Evolutionary conservation across 2,797 vertebrate species (phyloP), one percentile per base, ranked within the genome.

Genomic region (Clarias platycephalus): DNA sequence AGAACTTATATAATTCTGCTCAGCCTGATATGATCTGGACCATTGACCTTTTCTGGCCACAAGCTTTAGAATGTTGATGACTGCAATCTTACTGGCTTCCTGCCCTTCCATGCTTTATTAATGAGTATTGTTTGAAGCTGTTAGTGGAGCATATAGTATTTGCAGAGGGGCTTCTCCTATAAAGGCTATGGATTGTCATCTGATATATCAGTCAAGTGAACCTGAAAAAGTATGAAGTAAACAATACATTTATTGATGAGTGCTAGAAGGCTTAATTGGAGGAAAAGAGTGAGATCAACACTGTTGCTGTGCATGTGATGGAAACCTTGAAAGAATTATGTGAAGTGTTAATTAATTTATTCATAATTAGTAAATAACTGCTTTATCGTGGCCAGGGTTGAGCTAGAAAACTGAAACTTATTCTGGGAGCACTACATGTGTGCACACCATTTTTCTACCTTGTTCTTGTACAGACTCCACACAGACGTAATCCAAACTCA

Each of bases 61-160:
- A 75, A 55, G n/a, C 71, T 55, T 53, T 18, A 75, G 71, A 28
- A 31, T 75, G 26, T 55, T 55, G 49, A 75, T 75, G 7, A 26
- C 12, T 72, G n/a, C 40, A 72, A 26, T 26, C 40, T 26, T 24
- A 72, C 8, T 49, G 7, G 49, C 15, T 31, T 13, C 49, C 16
- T 72, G 44, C 44, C 44, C 71, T 75, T 55, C 49, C 26, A 20
- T 75, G 26, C 28, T 55, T 75, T 75, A 75, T 75, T 75, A 75
- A 75, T 53, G 49, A 75, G 71, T 28, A 18, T 55, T 53, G 49
- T 75, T 26, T 53, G 44, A 72, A 8, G 44, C 44, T n/a, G 13
- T 13, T 71, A 40, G 22, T 2, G 1, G 9, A n/a, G 5, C n/a
- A 37, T 49, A 72, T n/a, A 49, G 40, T 24, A 40, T 40, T 40